Evolutionary conservation across 2,797 vertebrate species (phyloP).

Genomic region (Acanthornis magna): DNA sequence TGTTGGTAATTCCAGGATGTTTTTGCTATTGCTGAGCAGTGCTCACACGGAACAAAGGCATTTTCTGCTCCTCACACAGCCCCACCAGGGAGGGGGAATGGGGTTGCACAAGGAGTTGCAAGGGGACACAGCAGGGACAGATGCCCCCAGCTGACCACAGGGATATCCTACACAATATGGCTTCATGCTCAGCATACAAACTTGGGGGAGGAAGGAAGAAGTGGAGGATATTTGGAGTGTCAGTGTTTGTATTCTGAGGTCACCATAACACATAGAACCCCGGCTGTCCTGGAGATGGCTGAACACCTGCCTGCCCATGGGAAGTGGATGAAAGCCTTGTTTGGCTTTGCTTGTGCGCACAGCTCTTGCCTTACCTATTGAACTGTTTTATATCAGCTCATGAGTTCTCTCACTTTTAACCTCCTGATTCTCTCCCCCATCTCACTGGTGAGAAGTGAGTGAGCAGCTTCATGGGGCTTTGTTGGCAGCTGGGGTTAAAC

Average conservation of each 20-base stretch:
- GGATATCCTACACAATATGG: background rate
- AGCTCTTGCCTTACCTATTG: background rate
- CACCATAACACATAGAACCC: background rate
- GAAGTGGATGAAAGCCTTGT: background rate
- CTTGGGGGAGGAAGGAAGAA: background rate
- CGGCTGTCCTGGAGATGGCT: background rate
- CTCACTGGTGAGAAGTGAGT: background rate
- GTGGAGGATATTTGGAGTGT: background rate
- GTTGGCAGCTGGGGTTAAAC: background rate
- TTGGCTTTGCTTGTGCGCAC: background rate
- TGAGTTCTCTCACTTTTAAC: background rate
- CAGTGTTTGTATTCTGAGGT: background rate
- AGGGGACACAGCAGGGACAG: background rate
- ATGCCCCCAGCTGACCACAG: background rate
- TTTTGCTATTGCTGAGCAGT: background rate
- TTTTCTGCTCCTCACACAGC: background rate
- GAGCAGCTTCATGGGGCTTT: background rate
- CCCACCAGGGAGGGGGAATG: background rate
- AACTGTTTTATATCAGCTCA: background rate
- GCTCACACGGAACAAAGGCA: background rate
- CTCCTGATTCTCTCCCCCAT: background rate
- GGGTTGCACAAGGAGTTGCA: background rate
- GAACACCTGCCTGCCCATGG: background rate
- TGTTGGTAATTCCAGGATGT: background rate
- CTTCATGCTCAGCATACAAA: background rate